Evolutionary conservation across 2,113 vertebrate genomes (phyloP).

Genomic region (Odocoileus hemionus): DNA sequence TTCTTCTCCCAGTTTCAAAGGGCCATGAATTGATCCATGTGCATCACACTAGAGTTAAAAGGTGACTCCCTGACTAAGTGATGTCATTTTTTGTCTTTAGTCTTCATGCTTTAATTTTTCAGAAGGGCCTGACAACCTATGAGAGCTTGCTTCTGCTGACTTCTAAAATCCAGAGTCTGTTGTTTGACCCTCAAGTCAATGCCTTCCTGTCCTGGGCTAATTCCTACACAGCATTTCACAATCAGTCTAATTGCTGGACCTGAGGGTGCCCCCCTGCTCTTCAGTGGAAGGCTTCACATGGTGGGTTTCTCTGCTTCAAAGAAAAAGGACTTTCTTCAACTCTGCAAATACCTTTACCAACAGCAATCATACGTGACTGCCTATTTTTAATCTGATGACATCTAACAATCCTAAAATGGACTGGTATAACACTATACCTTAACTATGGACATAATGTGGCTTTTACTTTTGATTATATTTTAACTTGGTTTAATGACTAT

Average conservation of each 20-base stretch:
- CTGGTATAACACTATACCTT: not conserved
- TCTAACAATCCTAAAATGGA: not conserved
- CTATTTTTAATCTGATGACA: not conserved
- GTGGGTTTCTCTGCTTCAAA: not conserved
- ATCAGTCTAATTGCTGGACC: not conserved
- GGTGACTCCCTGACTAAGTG: not conserved
- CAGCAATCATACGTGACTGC: not conserved
- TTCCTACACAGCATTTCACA: not conserved
- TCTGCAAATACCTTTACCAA: not conserved
- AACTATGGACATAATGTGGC: not conserved
- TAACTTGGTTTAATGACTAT: not conserved
- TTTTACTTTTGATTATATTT: not conserved
- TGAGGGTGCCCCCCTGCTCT: accelerated
- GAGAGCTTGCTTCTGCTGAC: not conserved
- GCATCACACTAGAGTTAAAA: not conserved
- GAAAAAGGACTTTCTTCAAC: not conserved
- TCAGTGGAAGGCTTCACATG: not conserved
- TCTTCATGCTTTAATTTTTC: not conserved
- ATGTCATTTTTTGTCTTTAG: not conserved
- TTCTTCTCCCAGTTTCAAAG: not conserved
- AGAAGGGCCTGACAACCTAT: not conserved
- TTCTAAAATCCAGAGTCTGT: not conserved
- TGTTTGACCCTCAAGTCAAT: not conserved
- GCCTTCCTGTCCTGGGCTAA: not conserved
- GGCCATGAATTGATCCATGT: not conserved